phyloP scores from a whole-genome alignment of 2,797 vertebrate genomes.

The Diglossa cyanea region DNA sequence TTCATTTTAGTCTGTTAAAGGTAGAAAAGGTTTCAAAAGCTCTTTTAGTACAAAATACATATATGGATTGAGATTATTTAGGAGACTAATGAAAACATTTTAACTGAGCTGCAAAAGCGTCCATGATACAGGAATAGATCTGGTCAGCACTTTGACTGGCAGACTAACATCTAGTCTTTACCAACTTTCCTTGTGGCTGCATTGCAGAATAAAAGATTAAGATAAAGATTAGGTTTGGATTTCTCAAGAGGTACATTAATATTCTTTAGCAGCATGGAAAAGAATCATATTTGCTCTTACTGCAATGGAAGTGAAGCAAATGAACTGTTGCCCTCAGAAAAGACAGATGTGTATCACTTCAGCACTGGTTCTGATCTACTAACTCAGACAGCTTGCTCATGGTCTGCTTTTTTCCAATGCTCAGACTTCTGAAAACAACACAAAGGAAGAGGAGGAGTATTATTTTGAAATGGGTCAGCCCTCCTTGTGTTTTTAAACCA shows the following conservation, averaged over 20 bases:
- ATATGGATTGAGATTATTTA: neutral
- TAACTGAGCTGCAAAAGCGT: neutral
- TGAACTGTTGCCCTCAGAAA: neutral
- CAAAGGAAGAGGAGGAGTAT: neutral
- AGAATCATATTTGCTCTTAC: neutral
- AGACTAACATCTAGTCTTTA: neutral
- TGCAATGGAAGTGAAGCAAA: neutral
- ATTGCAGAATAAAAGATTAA: neutral
- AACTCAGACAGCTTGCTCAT: neutral
- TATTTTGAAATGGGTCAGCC: neutral
- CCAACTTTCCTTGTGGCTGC: neutral
- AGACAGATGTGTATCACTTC: neutral
- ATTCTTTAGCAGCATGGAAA: neutral
- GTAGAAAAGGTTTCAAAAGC: neutral
- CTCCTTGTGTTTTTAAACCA: neutral
- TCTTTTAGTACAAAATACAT: neutral
- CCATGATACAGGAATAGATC: rapidly evolving
- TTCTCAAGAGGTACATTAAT: neutral
- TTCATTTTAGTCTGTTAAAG: neutral
- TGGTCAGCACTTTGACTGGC: neutral
- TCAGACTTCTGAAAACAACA: neutral
- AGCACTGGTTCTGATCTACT: neutral
- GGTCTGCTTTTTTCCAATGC: neutral
- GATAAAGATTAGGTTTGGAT: neutral
- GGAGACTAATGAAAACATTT: neutral